A percentile compares a stretch with the other conserved stretches of the same genome.
These are phyloP conservation scores for Xenus cinereus DNA, from an alignment of 2,113 vertebrate species.

Conservation along the genomic window DNA sequence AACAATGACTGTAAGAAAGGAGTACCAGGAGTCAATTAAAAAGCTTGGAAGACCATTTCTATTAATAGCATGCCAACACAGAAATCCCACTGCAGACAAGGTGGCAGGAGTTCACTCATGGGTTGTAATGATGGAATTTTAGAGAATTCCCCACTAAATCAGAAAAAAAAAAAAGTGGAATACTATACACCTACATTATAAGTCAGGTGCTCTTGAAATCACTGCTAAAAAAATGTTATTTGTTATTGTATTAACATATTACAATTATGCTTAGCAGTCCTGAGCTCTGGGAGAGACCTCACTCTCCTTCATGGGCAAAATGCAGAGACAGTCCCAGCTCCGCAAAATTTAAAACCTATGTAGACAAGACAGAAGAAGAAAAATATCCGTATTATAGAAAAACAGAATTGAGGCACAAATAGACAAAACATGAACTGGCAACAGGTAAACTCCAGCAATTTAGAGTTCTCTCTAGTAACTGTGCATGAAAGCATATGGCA, in stretches of 20 bases:
- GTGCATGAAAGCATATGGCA: neutral
- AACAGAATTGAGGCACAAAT: neutral
- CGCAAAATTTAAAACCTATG: neutral
- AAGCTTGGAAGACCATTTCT: conserved; percentile 31
- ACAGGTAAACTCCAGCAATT: neutral
- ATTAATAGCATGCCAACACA: neutral
- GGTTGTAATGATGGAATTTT: neutral
- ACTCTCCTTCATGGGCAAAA: neutral
- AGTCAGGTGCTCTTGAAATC: neutral
- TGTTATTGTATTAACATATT: neutral
- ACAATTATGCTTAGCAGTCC: neutral
- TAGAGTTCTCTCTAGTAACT: neutral
- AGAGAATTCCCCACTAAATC: neutral
- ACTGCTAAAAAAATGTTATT: neutral
- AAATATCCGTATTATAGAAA: neutral
- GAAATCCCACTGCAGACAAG: neutral
- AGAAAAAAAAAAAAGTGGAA: neutral
- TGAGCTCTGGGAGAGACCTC: neutral
- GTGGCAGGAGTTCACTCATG: neutral
- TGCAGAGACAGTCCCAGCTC: neutral
- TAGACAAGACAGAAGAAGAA: neutral
- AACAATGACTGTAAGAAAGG: conserved; percentile 7
- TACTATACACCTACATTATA: neutral
- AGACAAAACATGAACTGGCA: neutral
- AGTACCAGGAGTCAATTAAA: conserved; percentile 36